These are phyloP conservation scores for Tetramorium simillimum DNA, from an alignment of 1,140 invertebrate species.

Conservation along the genomic window DNA sequence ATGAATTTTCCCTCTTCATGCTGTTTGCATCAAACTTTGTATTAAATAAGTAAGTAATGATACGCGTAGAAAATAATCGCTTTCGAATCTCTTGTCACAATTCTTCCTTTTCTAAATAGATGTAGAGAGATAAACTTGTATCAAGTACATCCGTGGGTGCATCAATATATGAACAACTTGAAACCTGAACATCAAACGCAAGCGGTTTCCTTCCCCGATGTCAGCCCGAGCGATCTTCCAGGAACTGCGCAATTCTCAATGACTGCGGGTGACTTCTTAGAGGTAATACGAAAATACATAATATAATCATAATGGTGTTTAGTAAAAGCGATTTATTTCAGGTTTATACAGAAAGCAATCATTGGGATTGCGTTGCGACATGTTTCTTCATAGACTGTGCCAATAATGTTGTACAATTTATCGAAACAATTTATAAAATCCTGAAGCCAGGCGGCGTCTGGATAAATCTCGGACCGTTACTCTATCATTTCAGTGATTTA, in stretches of 20 bases:
- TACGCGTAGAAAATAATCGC: background rate
- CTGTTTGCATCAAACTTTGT: conserved; percentile 98
- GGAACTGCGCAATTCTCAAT: conserved; percentile 94
- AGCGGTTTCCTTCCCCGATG: conserved; percentile 95
- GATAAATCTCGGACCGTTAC: conserved; percentile 96
- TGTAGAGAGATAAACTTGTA: conserved; percentile 87
- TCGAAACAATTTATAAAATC: conserved; percentile 97
- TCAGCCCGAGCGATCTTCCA: conserved; percentile 91
- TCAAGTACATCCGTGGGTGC: conserved; percentile 96
- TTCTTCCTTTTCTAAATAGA: conserved; percentile 79
- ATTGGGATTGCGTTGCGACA: conserved; percentile 97
- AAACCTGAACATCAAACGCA: conserved; percentile 92
- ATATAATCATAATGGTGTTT: background rate
- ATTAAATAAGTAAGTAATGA: conserved; percentile 91
- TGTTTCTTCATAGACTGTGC: conserved; percentile 99
- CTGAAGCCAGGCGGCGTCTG: conserved; percentile 95
- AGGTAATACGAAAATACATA: conserved; percentile 85
- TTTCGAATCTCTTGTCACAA: background rate
- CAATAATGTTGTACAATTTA: conserved; percentile 97
- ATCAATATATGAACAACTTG: conserved; percentile 96
- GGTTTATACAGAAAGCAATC: conserved; percentile 91
- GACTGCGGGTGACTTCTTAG: conserved; percentile 97
- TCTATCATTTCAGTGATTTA: conserved; percentile 98
- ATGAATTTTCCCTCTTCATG: conserved; percentile 99
- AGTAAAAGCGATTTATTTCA: conserved; percentile 75